Evolutionary conservation across 2,113 vertebrate species (phyloP), one percentile per base, ranked within the genome.

Genomic region (Anhinga anhinga): DNA sequence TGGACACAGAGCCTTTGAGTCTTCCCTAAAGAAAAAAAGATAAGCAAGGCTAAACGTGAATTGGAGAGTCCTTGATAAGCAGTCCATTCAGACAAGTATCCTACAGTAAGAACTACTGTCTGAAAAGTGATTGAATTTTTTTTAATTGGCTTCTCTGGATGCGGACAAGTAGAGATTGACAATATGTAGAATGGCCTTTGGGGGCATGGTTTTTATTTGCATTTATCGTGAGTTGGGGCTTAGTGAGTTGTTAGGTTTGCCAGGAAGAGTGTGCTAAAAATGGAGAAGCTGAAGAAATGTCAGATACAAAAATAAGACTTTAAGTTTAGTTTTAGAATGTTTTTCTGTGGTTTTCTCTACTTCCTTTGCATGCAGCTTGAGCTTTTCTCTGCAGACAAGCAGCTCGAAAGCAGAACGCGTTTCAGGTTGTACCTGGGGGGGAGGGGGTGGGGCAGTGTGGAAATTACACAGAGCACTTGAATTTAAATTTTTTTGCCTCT

Each of bases 341-440:
- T 66, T 65, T 86, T 78, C 42, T 92, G 84, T 94, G 91, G 87
- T 82, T 97, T 89, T 86, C 26, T 90, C 62, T 82, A 45, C 90
- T 98, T 97, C 96, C 88, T 91, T 89, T 96, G 67, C 45, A 67
- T 84, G 56, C 36, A 90, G 72, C 88, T 95, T 96, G 82, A 88
- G 84, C 71, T 93, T 42, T 70, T 50, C 92, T 91, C 81, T 78
- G 93, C 66, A 96, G 78, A 44, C 26, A 50, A 88, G 53, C 0
- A 4, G 14, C 52, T 90, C 22, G 82, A 86, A 95, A 91, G 82
- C 71, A 93, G 88, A 86, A 66, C 47, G 47, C 58, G 34, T 94
- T 95, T 81, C 65, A 67, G 63, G 38, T 29, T 86, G 30, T 86
- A 42, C 30, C 20, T 40, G 15, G 13, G 14, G 17, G 16, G 10